Evolutionary conservation across 2,797 vertebrate genomes (phyloP).

Genomic region (Fistularia commersonii): DNA sequence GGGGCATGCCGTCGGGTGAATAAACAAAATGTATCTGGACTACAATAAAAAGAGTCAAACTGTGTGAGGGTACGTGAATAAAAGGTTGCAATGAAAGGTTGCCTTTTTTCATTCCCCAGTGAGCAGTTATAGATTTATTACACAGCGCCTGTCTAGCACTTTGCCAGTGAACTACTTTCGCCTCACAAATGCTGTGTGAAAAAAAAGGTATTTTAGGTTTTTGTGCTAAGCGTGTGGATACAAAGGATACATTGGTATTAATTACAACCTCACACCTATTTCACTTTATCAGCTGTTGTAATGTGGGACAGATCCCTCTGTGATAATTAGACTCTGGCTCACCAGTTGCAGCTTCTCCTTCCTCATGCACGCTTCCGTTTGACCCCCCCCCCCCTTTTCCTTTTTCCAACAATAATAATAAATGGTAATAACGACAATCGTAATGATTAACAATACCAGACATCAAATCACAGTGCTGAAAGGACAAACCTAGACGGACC

Average conservation of each 20-base stretch:
- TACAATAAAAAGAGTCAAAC: slow-evolving; percentile 36
- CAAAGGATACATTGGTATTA: background rate
- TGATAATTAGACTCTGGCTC: too few relatives aligned
- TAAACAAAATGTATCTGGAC: slow-evolving; percentile 54
- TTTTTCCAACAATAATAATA: too few relatives aligned
- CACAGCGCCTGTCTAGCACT: slow-evolving; percentile 38
- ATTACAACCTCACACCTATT: background rate
- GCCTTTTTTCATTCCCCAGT: slow-evolving; percentile 33
- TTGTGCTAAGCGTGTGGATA: slow-evolving; percentile 2
- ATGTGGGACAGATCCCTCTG: too few relatives aligned
- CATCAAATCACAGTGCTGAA: too few relatives aligned
- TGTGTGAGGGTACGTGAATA: slow-evolving; percentile 29
- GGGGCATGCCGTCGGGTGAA: slow-evolving; percentile 49
- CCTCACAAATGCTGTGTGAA: slow-evolving; percentile 36
- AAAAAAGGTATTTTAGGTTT: slow-evolving; percentile 25
- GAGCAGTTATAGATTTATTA: slow-evolving; percentile 46
- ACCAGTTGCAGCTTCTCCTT: too few relatives aligned
- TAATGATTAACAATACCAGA: too few relatives aligned
- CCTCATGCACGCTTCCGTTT: too few relatives aligned
- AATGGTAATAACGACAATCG: too few relatives aligned
- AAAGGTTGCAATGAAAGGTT: slow-evolving; percentile 33
- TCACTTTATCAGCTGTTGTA: too few relatives aligned
- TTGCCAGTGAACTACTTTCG: slow-evolving; percentile 25
- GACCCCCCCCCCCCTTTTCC: too few relatives aligned
- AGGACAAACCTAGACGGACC: too few relatives aligned